Evolutionary conservation across 1,140 invertebrate species (phyloP).

Genomic region (Philopotamus ludificatus): DNA sequence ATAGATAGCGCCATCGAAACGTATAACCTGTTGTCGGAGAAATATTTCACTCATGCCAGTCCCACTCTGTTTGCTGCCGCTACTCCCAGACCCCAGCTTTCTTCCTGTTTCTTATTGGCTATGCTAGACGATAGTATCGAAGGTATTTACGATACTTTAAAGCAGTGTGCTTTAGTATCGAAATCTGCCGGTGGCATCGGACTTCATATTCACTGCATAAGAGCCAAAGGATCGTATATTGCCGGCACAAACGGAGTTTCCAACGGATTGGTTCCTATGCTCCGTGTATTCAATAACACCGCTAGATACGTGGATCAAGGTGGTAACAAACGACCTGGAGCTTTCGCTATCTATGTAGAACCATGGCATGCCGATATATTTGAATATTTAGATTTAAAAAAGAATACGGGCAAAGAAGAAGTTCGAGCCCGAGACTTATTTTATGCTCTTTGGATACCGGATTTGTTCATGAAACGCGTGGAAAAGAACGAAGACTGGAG

Average conservation of each 20-base stretch:
- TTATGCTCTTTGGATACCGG: conserved; percentile 97
- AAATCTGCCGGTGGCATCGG: conserved; percentile 98
- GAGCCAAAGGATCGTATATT: conserved; percentile 89
- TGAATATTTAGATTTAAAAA: conserved; percentile 91
- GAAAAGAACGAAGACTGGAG: conserved; percentile 87
- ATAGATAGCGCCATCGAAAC: conserved; percentile 94
- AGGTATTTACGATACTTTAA: conserved; percentile 95
- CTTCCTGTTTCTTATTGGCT: conserved; percentile 93
- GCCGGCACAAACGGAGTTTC: conserved; percentile 93
- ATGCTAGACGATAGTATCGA: conserved; percentile 97
- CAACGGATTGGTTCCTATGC: conserved; percentile 97
- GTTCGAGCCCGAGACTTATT: conserved; percentile 93
- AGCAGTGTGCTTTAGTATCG: conserved; percentile 93
- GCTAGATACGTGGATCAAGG: conserved; percentile 98
- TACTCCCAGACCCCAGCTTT: conserved; percentile 88
- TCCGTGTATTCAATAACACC: conserved; percentile 94
- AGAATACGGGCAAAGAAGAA: conserved; percentile 95
- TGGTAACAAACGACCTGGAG: conserved; percentile 96
- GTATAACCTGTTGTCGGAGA: conserved; percentile 93
- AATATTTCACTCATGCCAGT: conserved; percentile 97
- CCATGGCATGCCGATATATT: conserved; percentile 99
- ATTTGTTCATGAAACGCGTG: conserved; percentile 97
- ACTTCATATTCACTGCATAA: conserved; percentile 94
- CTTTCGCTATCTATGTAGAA: conserved; percentile 98
- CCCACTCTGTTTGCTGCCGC: conserved; percentile 96